Evolutionary conservation across 2,888 invertebrate species (phyloP).

Genomic region (Epirrita christyi): DNA sequence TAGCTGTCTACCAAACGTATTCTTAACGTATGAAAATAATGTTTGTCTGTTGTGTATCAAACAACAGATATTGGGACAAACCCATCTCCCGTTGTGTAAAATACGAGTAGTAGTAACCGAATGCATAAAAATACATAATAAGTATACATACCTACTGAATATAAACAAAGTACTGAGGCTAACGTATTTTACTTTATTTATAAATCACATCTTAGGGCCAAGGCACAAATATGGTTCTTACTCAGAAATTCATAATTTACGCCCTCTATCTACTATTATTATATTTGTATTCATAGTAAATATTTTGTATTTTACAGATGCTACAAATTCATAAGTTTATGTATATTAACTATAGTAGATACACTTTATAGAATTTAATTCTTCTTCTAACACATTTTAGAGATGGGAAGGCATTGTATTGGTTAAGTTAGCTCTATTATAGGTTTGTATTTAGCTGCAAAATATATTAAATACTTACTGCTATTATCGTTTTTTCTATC

Average conservation of each 20-base stretch:
- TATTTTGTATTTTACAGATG: slow-evolving; percentile 36
- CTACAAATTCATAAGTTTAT: slow-evolving; percentile 26
- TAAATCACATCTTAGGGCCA: slow-evolving; percentile 76
- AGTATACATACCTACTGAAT: slow-evolving; percentile 38
- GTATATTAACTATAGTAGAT: slow-evolving; percentile 20
- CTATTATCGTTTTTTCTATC: background rate
- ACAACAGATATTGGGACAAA: too few relatives aligned
- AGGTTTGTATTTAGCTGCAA: slow-evolving; percentile 7
- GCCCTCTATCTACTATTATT: slow-evolving; percentile 53
- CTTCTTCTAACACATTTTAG: slow-evolving; percentile 14
- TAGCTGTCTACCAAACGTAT: too few relatives aligned
- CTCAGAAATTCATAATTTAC: slow-evolving; percentile 54
- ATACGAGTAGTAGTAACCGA: background rate
- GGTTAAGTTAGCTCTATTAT: background rate
- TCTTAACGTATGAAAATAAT: too few relatives aligned
- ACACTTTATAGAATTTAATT: slow-evolving; percentile 28
- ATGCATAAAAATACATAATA: slow-evolving; percentile 14
- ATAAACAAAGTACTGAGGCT: slow-evolving; percentile 45
- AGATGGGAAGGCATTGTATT: slow-evolving; percentile 24
- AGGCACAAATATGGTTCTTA: slow-evolving; percentile 78
- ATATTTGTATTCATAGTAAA: slow-evolving; percentile 26
- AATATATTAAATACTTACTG: background rate
- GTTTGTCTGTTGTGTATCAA: too few relatives aligned
- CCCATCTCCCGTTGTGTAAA: background rate
- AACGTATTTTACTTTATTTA: slow-evolving; percentile 49